Evolutionary conservation across 2,797 vertebrate species (phyloP).

Genomic region (Hemibagrus guttatus): DNA sequence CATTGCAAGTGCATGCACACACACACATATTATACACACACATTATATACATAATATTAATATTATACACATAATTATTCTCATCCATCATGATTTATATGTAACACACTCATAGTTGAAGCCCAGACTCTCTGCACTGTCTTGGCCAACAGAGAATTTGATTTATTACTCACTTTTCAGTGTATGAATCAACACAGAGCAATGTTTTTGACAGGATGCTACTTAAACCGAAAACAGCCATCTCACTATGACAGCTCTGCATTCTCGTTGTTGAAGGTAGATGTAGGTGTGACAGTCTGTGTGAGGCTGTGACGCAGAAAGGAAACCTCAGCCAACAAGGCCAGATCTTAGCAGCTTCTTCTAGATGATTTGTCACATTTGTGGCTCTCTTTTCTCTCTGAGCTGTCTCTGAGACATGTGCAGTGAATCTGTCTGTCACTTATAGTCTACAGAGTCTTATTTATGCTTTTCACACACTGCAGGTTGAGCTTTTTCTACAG

Average conservation of each 20-base stretch:
- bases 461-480: not conserved
- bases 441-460: not conserved
- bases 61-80: not conserved
- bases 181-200: not conserved
- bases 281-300: not conserved
- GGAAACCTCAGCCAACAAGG: not conserved
- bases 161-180: not conserved
- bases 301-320: not conserved
- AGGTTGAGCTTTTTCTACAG: not conserved
- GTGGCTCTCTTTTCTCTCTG: not conserved
- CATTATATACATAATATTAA: no score
- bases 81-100: not conserved
- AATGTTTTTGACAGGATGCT: not conserved
- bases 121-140: not conserved
- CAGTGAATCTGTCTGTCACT: conserved; percentile 1
- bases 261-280: not conserved
- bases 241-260: not conserved
- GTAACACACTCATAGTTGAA: not conserved
- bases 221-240: not conserved
- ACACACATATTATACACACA: not conserved
- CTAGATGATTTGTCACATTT: not conserved
- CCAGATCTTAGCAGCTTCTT: not conserved
- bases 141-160: not conserved
- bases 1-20: not conserved
- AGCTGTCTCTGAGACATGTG: conserved; percentile 3